phyloP scores from a whole-genome alignment of 2,888 invertebrate genomes.

The Apodemia zela region DNA sequence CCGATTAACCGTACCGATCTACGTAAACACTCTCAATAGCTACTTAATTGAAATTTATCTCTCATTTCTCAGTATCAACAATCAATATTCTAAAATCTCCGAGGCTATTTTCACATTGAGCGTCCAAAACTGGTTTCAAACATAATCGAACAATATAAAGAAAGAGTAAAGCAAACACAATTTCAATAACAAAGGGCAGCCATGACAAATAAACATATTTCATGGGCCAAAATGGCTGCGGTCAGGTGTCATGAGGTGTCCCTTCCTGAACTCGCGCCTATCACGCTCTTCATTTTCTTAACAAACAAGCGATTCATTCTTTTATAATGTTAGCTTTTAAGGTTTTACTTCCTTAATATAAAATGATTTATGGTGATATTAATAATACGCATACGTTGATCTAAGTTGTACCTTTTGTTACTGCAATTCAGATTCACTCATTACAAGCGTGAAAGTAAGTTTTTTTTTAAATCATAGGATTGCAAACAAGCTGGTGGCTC shows the following conservation, averaged over 20 bases:
- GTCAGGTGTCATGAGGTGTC: conserved; percentile 72
- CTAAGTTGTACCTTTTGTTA: not conserved
- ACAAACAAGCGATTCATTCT: conserved; percentile 68
- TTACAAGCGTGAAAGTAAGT: conserved; percentile 19
- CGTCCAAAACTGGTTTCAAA: conserved; percentile 71
- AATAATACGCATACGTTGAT: no score
- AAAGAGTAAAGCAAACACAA: conserved; percentile 79
- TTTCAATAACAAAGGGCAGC: conserved; percentile 78
- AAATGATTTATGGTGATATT: not conserved
- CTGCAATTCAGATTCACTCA: not conserved
- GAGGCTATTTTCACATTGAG: conserved; percentile 68
- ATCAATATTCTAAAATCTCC: conserved; percentile 76
- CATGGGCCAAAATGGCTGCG: conserved; percentile 78
- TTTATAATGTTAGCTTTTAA: conserved; percentile 4
- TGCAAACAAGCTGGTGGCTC: no score
- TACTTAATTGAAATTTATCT: conserved; percentile 79
- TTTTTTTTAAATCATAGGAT: no score
- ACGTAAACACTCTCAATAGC: conserved; percentile 63
- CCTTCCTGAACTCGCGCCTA: conserved; percentile 42
- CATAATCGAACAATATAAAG: conserved; percentile 79
- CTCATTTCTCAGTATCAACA: conserved; percentile 79
- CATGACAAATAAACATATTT: conserved; percentile 81
- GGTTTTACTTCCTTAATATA: not conserved
- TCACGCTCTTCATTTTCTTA: conserved; percentile 57
- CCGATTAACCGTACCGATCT: conserved; percentile 44